A percentile compares a stretch with the other conserved stretches of the same genome.
These are phyloP conservation scores for Sebastes nivosus DNA, from an alignment of 2,797 vertebrate species.

Conservation along the genomic window DNA sequence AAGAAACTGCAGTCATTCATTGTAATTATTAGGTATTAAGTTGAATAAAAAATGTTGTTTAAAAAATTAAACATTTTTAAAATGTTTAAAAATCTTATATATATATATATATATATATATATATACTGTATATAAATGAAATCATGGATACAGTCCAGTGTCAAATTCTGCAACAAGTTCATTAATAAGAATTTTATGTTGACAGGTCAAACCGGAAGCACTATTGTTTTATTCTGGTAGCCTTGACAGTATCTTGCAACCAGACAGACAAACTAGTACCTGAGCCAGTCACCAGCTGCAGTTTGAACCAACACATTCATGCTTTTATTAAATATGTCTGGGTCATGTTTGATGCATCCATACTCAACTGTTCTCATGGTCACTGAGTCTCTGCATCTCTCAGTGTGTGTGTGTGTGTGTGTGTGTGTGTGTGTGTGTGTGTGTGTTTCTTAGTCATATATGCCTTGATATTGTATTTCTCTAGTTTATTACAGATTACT, in stretches of 20 bases:
- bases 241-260: neutral
- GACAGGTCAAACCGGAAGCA: conserved; percentile 38
- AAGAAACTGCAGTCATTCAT: too few species aligned
- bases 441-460: neutral
- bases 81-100: too few species aligned
- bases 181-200: conserved; percentile 30
- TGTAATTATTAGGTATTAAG: neutral
- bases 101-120: too few species aligned
- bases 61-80: too few species aligned
- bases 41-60: neutral
- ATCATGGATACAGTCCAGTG: neutral
- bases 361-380: neutral
- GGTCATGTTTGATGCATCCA: neutral
- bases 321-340: conserved; percentile 2
- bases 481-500: neutral
- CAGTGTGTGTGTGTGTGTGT: neutral
- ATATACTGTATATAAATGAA: neutral
- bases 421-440: neutral
- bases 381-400: too few species aligned
- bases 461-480: neutral
- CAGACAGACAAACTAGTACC: neutral
- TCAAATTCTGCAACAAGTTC: neutral
- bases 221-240: rapidly evolving
- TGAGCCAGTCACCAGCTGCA: conserved; percentile 18
- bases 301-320: neutral